These are phyloP conservation scores for Sinopyrophorus schimmeli DNA, from an alignment of 2,888 invertebrate genomes.

Conservation along the genomic window DNA sequence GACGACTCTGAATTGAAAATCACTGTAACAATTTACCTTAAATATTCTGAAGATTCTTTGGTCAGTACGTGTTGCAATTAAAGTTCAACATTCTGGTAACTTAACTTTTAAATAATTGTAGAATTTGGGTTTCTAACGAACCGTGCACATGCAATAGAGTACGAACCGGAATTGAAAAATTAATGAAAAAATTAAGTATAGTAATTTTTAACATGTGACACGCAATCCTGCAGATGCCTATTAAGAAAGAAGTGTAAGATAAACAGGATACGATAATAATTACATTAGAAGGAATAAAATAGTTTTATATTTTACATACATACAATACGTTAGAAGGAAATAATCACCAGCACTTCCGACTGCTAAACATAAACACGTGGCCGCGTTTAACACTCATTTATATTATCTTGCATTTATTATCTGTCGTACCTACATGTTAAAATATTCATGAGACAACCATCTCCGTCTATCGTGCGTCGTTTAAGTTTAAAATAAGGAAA, in stretches of 20 bases:
- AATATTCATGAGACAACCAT: constrained; percentile 28
- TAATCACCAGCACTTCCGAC: constrained; percentile 26
- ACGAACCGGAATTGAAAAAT: background rate
- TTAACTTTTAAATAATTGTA: too few relatives aligned
- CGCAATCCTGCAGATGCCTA: constrained; percentile 15
- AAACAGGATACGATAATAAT: constrained; percentile 12
- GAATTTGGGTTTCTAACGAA: too few relatives aligned
- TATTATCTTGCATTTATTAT: constrained; percentile 42
- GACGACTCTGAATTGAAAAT: too few relatives aligned
- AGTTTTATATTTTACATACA: background rate
- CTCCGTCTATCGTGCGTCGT: constrained; percentile 11
- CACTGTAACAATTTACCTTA: too few relatives aligned
- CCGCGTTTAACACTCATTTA: constrained; percentile 50
- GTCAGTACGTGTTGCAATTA: too few relatives aligned
- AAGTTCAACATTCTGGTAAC: too few relatives aligned
- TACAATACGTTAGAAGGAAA: constrained; percentile 5
- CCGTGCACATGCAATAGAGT: too few relatives aligned
- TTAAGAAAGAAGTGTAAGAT: constrained; percentile 5
- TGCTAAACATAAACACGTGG: constrained; percentile 42
- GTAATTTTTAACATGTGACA: constrained; percentile 6
- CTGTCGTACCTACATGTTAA: constrained; percentile 33
- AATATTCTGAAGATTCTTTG: too few relatives aligned
- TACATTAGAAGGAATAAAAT: constrained; percentile 8
- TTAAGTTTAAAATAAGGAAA: constrained; percentile 16
- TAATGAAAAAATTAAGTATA: constrained; percentile 11